Evolutionary conservation across 2,888 invertebrate genomes (phyloP).

Genomic region (Argyresthia albistria): DNA sequence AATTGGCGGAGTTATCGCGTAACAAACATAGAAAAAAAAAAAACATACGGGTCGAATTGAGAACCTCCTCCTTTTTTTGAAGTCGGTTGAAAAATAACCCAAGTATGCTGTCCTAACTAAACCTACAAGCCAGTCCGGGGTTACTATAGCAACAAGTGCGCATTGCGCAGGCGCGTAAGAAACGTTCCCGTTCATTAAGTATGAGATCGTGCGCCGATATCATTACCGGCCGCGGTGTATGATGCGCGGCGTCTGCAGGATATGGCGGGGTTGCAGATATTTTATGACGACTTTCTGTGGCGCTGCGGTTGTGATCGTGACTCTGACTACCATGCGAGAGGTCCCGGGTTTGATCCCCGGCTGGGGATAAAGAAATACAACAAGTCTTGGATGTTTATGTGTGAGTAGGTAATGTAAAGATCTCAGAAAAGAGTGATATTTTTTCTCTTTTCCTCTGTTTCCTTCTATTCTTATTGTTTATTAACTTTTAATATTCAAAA

Average conservation of each 20-base stretch:
- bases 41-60: no score
- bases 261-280: conserved; percentile 3
- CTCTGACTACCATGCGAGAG: background rate
- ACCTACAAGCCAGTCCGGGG: no score
- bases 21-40: no score
- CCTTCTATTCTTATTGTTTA: no score
- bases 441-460: background rate
- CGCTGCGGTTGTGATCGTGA: background rate
- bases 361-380: no score
- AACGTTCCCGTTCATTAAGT: conserved; percentile 57
- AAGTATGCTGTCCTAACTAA: no score
- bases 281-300: background rate
- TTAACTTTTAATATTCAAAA: no score
- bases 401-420: background rate
- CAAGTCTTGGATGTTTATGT: background rate
- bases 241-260: conserved; percentile 28
- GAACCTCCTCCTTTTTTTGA: no score
- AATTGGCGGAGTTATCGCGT: no score
- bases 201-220: conserved; percentile 66
- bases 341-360: background rate
- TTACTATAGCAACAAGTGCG: no score
- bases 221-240: conserved; percentile 40
- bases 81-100: no score
- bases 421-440: background rate
- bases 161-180: no score